These are phyloP conservation scores for Orthonyx spaldingii DNA, from an alignment of 2,113 vertebrate species.

Conservation along the genomic window DNA sequence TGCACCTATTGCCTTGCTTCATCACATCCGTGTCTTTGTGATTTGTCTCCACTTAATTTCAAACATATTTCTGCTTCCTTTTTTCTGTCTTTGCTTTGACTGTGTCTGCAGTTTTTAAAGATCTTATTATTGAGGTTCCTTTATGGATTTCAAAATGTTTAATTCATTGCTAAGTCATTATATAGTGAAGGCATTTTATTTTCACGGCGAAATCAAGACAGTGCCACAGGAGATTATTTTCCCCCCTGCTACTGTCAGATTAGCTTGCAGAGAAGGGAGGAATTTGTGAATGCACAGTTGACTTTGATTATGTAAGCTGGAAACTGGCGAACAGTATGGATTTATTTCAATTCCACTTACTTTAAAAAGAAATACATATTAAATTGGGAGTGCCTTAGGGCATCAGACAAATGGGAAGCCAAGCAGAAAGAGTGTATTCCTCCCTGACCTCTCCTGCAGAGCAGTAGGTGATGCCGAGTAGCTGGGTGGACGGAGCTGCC, in stretches of 20 bases:
- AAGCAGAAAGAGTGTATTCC: background rate
- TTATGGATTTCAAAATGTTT: conserved; percentile 16
- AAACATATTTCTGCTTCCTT: background rate
- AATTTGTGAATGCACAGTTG: conserved; percentile 48
- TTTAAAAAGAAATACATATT: conserved; percentile 1
- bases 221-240: conserved; percentile 24
- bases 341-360: conserved; percentile 44
- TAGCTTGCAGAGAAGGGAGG: background rate
- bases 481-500: background rate
- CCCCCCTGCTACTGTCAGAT: background rate
- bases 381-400: background rate
- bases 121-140: conserved; percentile 8
- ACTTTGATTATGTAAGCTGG: conserved; percentile 32
- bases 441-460: background rate
- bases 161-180: conserved; percentile 25
- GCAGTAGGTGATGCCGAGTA: background rate
- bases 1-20: background rate
- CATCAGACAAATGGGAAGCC: background rate
- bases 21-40: background rate
- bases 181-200: conserved; percentile 34
- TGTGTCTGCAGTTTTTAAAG: background rate
- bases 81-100: background rate
- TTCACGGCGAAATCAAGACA: background rate
- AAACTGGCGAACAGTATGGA: background rate
- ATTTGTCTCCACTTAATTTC: background rate